phyloP scores from a whole-genome alignment of 2,113 vertebrate genomes.

The Phyllopteryx taeniolatus region DNA sequence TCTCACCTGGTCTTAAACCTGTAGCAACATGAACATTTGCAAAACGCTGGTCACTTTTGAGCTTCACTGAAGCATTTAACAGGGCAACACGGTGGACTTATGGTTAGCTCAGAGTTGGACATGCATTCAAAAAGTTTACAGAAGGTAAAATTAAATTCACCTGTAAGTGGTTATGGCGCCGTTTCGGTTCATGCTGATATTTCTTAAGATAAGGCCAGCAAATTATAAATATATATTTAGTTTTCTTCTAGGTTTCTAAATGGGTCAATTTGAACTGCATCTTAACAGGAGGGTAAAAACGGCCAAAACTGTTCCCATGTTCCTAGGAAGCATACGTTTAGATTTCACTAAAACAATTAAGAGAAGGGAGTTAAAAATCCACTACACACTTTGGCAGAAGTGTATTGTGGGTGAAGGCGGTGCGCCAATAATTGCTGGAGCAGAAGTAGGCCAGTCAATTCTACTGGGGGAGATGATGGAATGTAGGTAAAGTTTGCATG shows the following conservation, averaged over 20 bases:
- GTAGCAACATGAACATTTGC: slow-evolving; percentile 29
- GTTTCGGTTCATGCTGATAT: no score
- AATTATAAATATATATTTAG: no score
- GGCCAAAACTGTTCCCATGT: background rate
- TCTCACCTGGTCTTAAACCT: slow-evolving; percentile 15
- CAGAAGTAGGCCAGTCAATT: slow-evolving; percentile 62
- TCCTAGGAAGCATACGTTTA: background rate
- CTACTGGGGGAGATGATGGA: slow-evolving; percentile 45
- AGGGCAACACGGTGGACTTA: background rate
- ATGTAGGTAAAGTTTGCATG: slow-evolving; percentile 26
- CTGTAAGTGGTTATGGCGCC: no score
- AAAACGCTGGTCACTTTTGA: background rate
- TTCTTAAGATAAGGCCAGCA: no score
- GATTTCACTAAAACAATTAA: background rate
- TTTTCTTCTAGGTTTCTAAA: no score
- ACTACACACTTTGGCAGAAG: slow-evolving; percentile 43
- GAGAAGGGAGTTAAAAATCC: no score
- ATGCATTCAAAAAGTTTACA: no score
- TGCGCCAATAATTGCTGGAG: slow-evolving; percentile 36
- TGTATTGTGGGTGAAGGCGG: slow-evolving; percentile 41
- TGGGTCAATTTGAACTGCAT: no score
- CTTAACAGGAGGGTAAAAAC: background rate
- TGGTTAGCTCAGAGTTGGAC: no score
- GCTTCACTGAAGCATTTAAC: background rate
- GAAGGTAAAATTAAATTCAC: no score